Conservation (phyloP, 2,797 vertebrate genomes). For the Tenualosa thibaudeaui region DNA sequence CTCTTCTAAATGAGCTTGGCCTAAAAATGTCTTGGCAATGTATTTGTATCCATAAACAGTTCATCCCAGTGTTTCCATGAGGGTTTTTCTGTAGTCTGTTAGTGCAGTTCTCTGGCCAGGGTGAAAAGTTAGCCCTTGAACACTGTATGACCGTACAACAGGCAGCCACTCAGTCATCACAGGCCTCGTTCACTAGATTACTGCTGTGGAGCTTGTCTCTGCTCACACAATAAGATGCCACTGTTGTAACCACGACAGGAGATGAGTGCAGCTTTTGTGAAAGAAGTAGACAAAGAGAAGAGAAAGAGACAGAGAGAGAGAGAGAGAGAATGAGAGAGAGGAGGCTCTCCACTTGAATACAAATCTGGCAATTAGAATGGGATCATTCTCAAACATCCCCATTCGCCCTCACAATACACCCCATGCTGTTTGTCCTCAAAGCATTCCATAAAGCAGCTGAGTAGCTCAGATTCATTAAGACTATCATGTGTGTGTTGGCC, state of each 20-base stretch:
- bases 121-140: not conserved
- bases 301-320: not conserved
- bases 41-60: conserved; percentile 30
- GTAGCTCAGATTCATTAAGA: conserved; percentile 76
- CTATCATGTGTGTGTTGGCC: conserved; percentile 65
- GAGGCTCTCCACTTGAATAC: conserved; percentile 54
- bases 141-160: not conserved
- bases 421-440: conserved; percentile 51
- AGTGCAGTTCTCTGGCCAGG: not conserved
- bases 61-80: not conserved
- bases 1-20: conserved; percentile 36
- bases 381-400: conserved; percentile 36
- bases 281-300: not conserved
- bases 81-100: not conserved
- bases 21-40: conserved; percentile 18
- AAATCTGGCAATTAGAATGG: conserved; percentile 66
- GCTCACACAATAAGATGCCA: not conserved
- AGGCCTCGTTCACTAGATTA: not conserved
- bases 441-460: conserved; percentile 54
- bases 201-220: not conserved
- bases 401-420: conserved; percentile 30
- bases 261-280: not conserved
- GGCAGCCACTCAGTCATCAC: not conserved
- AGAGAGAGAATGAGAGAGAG: not conserved
- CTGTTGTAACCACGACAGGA: not conserved